Percentiles rank a stretch among this genome's conserved stretches.
These are phyloP conservation scores for Erebia epiphron DNA, from an alignment of 2,888 invertebrate genomes.

Conservation along the genomic window DNA sequence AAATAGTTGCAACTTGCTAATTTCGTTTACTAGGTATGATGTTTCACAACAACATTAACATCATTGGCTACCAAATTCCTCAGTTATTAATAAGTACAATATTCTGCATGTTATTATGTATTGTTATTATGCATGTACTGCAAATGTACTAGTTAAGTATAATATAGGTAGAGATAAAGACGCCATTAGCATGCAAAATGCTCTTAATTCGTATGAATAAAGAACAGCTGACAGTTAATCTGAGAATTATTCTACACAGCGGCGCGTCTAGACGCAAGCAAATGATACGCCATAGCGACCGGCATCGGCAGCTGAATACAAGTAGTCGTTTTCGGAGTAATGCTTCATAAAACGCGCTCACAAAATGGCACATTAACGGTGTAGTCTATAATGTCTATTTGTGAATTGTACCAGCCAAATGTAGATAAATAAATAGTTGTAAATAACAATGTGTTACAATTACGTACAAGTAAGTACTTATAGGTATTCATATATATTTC, in stretches of 20 bases:
- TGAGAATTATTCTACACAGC: conserved; percentile 30
- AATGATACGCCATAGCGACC: conserved; percentile 28
- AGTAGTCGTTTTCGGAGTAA: conserved; percentile 29
- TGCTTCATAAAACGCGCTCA: conserved; percentile 28
- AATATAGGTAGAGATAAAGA: background rate
- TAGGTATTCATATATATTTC: no score
- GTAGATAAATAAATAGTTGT: background rate
- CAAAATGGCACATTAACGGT: conserved; percentile 26
- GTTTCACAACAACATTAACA: no score
- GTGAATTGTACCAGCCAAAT: conserved; percentile 4
- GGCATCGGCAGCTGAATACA: conserved; percentile 36
- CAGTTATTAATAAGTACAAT: background rate
- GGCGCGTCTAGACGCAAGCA: conserved; percentile 33
- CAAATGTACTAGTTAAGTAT: background rate
- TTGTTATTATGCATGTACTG: background rate
- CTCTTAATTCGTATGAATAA: conserved; percentile 23
- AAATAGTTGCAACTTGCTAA: no score
- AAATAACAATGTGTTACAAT: no score
- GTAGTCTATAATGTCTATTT: conserved; percentile 26
- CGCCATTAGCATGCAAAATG: conserved; percentile 21
- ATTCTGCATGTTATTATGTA: background rate
- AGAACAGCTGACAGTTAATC: conserved; percentile 31
- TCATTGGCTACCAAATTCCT: background rate
- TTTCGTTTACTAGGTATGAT: no score
- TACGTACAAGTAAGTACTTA: no score